Base-by-base conservation (phyloP, 2,888 invertebrate species). In the Prosopocoilus inquinatus region DNA sequence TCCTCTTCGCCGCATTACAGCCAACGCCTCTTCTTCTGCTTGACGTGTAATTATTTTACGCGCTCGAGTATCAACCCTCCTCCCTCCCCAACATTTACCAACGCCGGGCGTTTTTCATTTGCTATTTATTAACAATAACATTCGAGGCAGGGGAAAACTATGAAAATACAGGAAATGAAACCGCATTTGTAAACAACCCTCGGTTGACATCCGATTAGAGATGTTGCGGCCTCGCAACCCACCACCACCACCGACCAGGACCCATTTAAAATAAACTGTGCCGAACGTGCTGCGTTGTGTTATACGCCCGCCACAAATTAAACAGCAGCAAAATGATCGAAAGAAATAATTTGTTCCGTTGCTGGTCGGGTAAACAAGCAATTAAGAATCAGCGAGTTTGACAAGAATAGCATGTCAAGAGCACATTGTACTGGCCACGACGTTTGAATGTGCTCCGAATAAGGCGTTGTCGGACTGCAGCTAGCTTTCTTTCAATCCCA, bases 311-410 rank as follows among this genome's bases (percentile, higher is more conserved):
- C 53, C 57, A 58, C 55, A 62, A 67, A 66, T 64, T 63, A 63
- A 64, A 62, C 59, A 66, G 63, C 60, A 67, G 63, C 60, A 67
- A 65, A 67, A 65, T 56, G 61, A 58, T 64, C 58, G 60, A 59
- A 64, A 60, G 61, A 65, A 68, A 64, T 61, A 64, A 64, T 61
- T 60, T 67, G 61, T 62, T 65, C 63, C 59, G 59, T 68, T 68
- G 60, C 64, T 67, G 69, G 68, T 66, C 62, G 67, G 63, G 68
- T 67, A 68, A 69, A 70, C 69, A 70, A 70, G 67, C 70, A 70
- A 70, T 70, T 70, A 70, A 67, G 68, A 69, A 70, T 67, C 67
- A 67, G 65, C 65, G 64, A 68, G 63, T 70, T 70, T 70, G 70
- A 70, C 69, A 70, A 70, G 69, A 69, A 67, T 67, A 61, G 68